Conservation (phyloP, 2,113 vertebrate genomes). For the Atherinomorus stipes region DNA sequence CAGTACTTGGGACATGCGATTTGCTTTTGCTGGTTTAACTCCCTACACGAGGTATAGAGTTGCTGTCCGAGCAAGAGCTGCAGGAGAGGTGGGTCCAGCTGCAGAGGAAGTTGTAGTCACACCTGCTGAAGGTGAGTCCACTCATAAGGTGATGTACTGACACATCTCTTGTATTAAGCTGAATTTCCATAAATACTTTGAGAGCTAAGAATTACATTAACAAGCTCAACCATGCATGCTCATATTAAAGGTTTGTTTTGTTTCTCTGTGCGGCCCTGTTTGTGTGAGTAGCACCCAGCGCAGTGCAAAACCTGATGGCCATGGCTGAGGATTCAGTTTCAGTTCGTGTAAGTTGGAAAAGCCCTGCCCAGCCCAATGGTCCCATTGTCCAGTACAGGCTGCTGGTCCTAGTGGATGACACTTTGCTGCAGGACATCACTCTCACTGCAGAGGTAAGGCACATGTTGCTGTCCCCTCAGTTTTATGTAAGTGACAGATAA, state of each 20-base stretch:
- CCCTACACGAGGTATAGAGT: constrained; percentile 88
- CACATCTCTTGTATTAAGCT: background rate
- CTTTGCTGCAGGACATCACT: constrained; percentile 88
- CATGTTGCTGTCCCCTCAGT: background rate
- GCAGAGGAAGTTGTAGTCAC: constrained; percentile 85
- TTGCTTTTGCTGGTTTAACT: constrained; percentile 85
- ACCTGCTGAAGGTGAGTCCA: constrained; percentile 87
- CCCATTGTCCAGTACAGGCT: constrained; percentile 91
- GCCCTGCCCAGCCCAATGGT: constrained; percentile 91
- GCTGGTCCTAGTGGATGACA: constrained; percentile 77
- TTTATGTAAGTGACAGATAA: background rate
- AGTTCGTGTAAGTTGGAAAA: constrained; percentile 89
- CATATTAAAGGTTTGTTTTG: background rate
- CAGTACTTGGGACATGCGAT: constrained; percentile 88
- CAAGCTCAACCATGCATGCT: background rate
- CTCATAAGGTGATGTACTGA: background rate
- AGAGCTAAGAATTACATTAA: background rate
- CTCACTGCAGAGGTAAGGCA: constrained; percentile 79
- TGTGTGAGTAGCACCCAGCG: constrained; percentile 86
- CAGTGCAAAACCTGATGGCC: constrained; percentile 86
- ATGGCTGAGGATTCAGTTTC: constrained; percentile 89
- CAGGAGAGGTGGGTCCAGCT: constrained; percentile 89
- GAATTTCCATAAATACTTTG: background rate
- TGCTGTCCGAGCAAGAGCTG: constrained; percentile 87
- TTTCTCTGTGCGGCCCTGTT: constrained; percentile 14